Evolutionary conservation across 2,797 vertebrate species (phyloP), one percentile per base, ranked within the genome.

Genomic region (Scolopax bukidnonensis): DNA sequence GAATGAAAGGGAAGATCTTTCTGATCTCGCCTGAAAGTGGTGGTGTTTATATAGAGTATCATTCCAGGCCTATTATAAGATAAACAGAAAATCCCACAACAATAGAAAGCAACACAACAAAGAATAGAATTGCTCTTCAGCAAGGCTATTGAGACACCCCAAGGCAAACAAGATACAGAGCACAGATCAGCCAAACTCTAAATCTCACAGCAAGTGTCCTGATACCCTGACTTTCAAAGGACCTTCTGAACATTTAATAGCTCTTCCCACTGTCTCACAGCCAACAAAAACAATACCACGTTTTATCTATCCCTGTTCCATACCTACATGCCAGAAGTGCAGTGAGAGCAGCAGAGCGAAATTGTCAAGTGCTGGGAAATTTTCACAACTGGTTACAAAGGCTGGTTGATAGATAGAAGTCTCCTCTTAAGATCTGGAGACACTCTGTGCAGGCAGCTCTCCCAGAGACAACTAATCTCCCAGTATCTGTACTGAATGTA

Each of bases 201-300:
- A 77, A 93, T 73, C 91, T 85, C 84, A 85, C 81, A 81, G 88
- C 65, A 91, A 94, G 81, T 18, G 57, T n/a, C 68, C 81, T 30
- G 45, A 90, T 93, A 82, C 2, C 60, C 78, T 92, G 86, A 94
- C 93, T 95, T 96, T 92, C 90, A 95, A 74, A 96, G 78, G 64
- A 89, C 91, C 68, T 90, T 80, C 68, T 85, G 57, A 83, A 87
- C 78, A 90, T 92, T 87, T 89, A 77, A 92, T 81, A 85, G 88
- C 71, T 93, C 81, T 94, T 95, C 78, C 60, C 71, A 87, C 33
- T 85, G 54, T 51, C 78, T 93, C 64, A 68, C 40, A 83, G 93
- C 90, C 92, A 96, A 80, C 33, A 70, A 53, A 94, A 87, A 84
- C 78, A 90, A 77, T 68, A 47, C 41, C 38, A 50, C 32, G 40